Evolutionary conservation across 2,888 invertebrate genomes (phyloP).

Genomic region (Drepanosiphum platanoidis): DNA sequence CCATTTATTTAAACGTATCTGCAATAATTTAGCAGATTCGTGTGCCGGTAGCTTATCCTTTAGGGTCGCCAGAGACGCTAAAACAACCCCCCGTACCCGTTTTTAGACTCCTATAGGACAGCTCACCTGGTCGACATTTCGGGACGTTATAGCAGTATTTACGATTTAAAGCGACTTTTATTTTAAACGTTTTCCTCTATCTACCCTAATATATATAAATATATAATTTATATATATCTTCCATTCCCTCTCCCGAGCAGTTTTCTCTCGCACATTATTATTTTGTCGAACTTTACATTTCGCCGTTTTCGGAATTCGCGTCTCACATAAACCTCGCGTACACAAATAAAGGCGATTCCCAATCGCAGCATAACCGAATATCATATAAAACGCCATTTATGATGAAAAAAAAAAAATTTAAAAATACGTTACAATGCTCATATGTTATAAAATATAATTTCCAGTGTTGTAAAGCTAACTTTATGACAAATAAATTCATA

Average conservation of each 20-base stretch:
- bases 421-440: too few relatives aligned
- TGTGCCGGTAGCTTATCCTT: constrained; percentile 35
- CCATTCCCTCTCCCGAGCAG: background rate
- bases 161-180: constrained; percentile 45
- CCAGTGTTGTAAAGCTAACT: too few relatives aligned
- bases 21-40: constrained; percentile 41
- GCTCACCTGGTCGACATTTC: constrained; percentile 40
- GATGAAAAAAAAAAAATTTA: too few relatives aligned
- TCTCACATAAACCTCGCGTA: background rate
- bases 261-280: background rate
- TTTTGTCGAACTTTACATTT: background rate
- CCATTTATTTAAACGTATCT: constrained; percentile 40
- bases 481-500: too few relatives aligned
- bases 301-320: background rate
- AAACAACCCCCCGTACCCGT: constrained; percentile 17
- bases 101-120: constrained; percentile 32
- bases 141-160: constrained; percentile 35
- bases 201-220: background rate
- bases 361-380: background rate
- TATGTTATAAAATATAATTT: too few relatives aligned
- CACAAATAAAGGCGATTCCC: background rate
- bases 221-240: constrained; percentile 24
- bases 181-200: constrained; percentile 36
- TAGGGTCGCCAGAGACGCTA: constrained; percentile 16
- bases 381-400: too few relatives aligned